These are phyloP conservation scores for Heliornis fulica DNA, from an alignment of 2,113 vertebrate genomes.

Conservation along the genomic window DNA sequence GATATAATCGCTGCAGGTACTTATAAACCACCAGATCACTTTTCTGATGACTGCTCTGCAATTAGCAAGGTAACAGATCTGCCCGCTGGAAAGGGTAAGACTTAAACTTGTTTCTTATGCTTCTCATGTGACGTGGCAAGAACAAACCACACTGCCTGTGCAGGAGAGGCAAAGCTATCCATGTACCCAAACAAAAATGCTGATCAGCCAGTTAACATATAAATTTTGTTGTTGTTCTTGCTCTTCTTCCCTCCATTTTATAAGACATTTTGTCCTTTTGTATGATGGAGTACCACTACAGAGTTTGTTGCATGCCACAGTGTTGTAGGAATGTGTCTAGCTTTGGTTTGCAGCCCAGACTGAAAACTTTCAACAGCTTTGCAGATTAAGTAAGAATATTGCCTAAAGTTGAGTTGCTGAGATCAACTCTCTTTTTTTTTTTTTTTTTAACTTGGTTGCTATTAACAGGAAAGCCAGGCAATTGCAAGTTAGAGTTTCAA, in stretches of 20 bases:
- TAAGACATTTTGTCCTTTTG: not conserved
- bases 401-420: not conserved
- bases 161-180: not conserved
- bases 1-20: not conserved
- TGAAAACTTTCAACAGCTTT: not conserved
- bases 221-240: not conserved
- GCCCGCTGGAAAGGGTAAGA: not conserved
- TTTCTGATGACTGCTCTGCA: not conserved
- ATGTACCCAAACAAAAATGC: not conserved
- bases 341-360: not conserved
- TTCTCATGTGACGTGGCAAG: not conserved
- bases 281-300: not conserved
- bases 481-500: not conserved
- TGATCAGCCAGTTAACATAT: not conserved
- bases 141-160: not conserved
- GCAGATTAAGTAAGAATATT: not conserved
- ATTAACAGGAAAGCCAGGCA: not conserved
- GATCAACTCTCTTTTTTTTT: not conserved
- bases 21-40: not conserved
- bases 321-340: not conserved
- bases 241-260: not conserved
- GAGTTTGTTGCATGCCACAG: not conserved
- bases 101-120: not conserved
- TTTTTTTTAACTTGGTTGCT: not conserved
- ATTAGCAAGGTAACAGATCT: not conserved